Evolutionary conservation across 2,797 vertebrate species (phyloP).

Genomic region (Danio kyathit): DNA sequence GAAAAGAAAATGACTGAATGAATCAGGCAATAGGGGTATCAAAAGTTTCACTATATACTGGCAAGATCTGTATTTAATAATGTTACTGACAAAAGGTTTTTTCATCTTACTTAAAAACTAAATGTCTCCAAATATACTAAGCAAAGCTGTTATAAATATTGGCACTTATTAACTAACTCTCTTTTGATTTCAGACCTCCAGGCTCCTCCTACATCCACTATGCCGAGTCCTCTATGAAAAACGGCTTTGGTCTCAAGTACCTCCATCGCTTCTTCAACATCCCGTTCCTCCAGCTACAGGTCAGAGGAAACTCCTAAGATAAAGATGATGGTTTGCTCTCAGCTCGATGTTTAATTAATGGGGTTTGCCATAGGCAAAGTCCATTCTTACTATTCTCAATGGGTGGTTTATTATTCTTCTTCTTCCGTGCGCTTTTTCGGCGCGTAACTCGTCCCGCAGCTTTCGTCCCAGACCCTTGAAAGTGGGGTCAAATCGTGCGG

Average conservation of each 20-base stretch:
- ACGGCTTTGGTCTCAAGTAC: constrained; percentile 88
- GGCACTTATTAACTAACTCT: constrained; percentile 4
- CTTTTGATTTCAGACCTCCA: constrained; percentile 75
- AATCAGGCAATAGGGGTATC: background rate
- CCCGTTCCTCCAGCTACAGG: constrained; percentile 89
- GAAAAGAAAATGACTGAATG: no score
- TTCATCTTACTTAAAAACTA: background rate
- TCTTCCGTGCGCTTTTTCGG: no score
- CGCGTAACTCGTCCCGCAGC: no score
- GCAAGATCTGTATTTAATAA: background rate
- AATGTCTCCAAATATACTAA: background rate
- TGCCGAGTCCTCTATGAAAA: constrained; percentile 90
- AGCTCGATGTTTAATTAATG: background rate
- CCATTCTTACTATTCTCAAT: no score
- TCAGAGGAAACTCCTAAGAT: constrained; percentile 63
- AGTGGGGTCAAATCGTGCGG: no score
- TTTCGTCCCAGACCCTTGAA: no score
- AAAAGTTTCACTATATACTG: background rate
- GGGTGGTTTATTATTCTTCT: no score
- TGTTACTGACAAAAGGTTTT: background rate
- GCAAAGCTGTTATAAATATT: constrained; percentile 10
- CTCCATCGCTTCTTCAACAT: constrained; percentile 90
- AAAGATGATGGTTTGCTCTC: background rate
- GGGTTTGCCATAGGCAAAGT: no score
- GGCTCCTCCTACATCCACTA: constrained; percentile 88